These are phyloP conservation scores for Tetragnatha montana DNA, from an alignment of 2,888 invertebrate species.

Conservation along the genomic window DNA sequence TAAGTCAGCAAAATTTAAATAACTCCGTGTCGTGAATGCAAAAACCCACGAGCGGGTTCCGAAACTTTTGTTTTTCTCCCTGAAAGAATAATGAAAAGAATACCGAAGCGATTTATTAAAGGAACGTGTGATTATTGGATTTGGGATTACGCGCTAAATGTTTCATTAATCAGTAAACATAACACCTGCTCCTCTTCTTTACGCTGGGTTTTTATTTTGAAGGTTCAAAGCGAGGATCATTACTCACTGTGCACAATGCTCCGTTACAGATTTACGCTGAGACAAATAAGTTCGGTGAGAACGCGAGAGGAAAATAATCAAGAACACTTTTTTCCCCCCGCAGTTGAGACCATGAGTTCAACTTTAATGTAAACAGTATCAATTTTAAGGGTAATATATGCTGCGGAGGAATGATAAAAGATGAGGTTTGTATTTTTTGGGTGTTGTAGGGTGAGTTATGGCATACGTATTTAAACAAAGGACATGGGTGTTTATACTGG, in stretches of 20 bases:
- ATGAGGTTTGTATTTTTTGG: no score
- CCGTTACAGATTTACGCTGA: neutral
- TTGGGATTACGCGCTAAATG: constrained; percentile 39
- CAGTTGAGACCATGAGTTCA: neutral
- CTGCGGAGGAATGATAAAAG: neutral
- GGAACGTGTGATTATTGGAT: constrained; percentile 46
- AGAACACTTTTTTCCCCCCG: neutral
- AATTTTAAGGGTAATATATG: neutral
- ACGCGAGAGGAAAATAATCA: neutral
- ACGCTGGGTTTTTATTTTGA: neutral
- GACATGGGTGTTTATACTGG: no score
- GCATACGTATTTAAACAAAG: no score
- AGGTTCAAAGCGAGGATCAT: neutral
- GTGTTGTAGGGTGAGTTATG: no score
- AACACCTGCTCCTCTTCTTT: constrained; percentile 43
- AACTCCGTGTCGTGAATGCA: neutral
- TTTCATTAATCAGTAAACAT: constrained; percentile 53
- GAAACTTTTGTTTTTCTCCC: neutral
- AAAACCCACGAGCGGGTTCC: neutral
- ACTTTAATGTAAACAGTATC: neutral
- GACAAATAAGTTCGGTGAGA: neutral
- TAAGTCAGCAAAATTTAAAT: constrained; percentile 16
- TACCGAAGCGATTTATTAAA: neutral
- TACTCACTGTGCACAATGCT: neutral
- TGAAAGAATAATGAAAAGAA: constrained; percentile 4